Percentiles rank a stretch among this genome's conserved stretches.
These are phyloP conservation scores for Anguilla marmorata DNA, from an alignment of 2,797 vertebrate genomes.

Conservation along the genomic window DNA sequence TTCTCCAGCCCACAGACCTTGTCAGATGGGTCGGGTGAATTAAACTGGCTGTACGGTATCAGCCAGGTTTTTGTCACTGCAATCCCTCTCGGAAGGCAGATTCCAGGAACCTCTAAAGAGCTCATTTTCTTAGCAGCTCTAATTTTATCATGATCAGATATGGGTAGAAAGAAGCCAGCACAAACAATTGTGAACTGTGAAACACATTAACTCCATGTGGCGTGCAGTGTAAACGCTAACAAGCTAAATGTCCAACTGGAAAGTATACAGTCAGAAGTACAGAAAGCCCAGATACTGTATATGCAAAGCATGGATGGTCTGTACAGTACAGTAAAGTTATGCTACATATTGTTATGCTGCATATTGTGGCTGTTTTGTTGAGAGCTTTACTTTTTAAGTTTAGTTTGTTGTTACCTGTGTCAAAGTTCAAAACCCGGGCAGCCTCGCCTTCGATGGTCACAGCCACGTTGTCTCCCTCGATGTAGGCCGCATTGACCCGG, in stretches of 20 bases:
- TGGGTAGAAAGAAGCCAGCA: too few relatives aligned
- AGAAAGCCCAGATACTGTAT: background rate
- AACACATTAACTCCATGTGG: too few relatives aligned
- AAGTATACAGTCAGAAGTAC: too few relatives aligned
- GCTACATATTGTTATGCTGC: background rate
- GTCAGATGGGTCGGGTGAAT: background rate
- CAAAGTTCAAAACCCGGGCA: slow-evolving; percentile 73
- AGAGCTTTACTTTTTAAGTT: background rate
- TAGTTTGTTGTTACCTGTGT: slow-evolving; percentile 64
- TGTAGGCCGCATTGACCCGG: slow-evolving; percentile 70
- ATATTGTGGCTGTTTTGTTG: background rate
- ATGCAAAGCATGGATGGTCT: background rate
- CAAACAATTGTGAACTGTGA: too few relatives aligned
- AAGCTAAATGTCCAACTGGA: too few relatives aligned
- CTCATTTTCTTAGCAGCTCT: too few relatives aligned
- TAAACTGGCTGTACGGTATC: background rate
- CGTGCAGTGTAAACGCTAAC: too few relatives aligned
- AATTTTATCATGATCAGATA: too few relatives aligned
- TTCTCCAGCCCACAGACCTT: too few relatives aligned
- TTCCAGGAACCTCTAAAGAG: too few relatives aligned
- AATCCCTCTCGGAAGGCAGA: too few relatives aligned
- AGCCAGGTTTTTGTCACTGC: too few relatives aligned
- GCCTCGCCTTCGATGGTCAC: slow-evolving; percentile 78
- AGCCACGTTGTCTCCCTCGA: slow-evolving; percentile 70
- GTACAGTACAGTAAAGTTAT: background rate